Base-by-base conservation (phyloP, 2,797 vertebrate species). In the Gila robusta region DNA sequence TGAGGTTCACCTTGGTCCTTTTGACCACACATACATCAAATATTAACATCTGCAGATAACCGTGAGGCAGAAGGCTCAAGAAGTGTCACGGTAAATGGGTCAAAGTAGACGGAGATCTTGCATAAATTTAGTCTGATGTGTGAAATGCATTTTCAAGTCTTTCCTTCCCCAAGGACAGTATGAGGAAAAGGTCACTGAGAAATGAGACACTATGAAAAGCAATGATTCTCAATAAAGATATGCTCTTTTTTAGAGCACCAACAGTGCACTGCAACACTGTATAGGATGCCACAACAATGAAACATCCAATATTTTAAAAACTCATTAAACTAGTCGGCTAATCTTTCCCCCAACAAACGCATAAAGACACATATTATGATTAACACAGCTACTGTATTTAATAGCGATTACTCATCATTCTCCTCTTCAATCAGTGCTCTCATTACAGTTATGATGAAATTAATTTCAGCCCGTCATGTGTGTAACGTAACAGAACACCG, bases 1-100 rank as follows among this genome's bases (percentile, higher is more conserved):
- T 88, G 74, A 37, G 59, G 32, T 69, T 88, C 84, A 88, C 76
- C 76, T 86, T 82, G 67, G 67, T 87, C 35, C 79, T 71, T 85
- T n/a, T 32, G 54, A 82, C 66, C 76, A 81, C 84, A 56, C 73
- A 54, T 47, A n/a, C 69, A 83, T 88, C 84, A 86, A 83, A 88
- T 86, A 86, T 86, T 86, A 88, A 88, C 84, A 86, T 85, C 73
- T 41, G 35, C 73, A 85, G 83, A 88, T 88, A 82, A 82, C 73
- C 41, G 39, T 17, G 23, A 49, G 41, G 67, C 59, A 64, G 54
- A 37, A 12, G 64, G 35, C 49, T 79, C 77, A 82, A 49, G 67
- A 72, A 26, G 73, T 67, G 73, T 79, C 41, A 44, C 26, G 44
- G 44, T 56, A 86, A 83, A 73, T 80, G 84, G 84, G 84, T 88